These are phyloP conservation scores for Lymantria dispar DNA, from an alignment of 2,888 invertebrate genomes.

Conservation along the genomic window DNA sequence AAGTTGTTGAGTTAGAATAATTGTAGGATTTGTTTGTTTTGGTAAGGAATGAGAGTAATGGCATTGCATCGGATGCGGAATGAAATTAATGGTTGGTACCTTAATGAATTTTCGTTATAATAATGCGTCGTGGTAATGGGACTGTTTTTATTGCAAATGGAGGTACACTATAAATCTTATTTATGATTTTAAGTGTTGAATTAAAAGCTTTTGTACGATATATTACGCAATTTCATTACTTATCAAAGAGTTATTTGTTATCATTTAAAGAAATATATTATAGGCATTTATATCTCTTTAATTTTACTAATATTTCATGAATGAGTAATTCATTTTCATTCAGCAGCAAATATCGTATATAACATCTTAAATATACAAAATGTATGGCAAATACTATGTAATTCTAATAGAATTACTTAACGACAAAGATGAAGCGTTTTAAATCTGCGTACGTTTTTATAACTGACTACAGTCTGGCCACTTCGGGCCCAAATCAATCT, in stretches of 20 bases:
- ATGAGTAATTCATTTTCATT: no score
- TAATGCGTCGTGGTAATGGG: constrained; percentile 60
- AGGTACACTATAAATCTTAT: constrained; percentile 29
- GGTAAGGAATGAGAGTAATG: constrained; percentile 70
- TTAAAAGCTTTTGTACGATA: constrained; percentile 33
- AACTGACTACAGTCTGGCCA: no score
- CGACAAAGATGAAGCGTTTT: no score
- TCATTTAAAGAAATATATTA: no score
- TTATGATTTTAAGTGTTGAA: constrained; percentile 36
- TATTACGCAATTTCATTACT: constrained; percentile 30
- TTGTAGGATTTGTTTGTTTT: constrained; percentile 80
- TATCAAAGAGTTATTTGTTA: constrained; percentile 2
- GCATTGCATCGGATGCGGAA: constrained; percentile 64
- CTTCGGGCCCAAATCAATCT: no score
- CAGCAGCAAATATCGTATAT: no score
- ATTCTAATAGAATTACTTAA: no score
- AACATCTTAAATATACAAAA: no score
- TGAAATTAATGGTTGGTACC: constrained; percentile 70
- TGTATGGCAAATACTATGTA: no score
- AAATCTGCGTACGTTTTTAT: no score
- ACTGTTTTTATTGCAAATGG: constrained; percentile 54
- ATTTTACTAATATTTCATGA: no score
- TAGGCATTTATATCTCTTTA: no score
- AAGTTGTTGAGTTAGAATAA: constrained; percentile 61
- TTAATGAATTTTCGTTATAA: constrained; percentile 76